phyloP scores from a whole-genome alignment of 2,797 vertebrate genomes.

The Neopelma chrysocephalum region DNA sequence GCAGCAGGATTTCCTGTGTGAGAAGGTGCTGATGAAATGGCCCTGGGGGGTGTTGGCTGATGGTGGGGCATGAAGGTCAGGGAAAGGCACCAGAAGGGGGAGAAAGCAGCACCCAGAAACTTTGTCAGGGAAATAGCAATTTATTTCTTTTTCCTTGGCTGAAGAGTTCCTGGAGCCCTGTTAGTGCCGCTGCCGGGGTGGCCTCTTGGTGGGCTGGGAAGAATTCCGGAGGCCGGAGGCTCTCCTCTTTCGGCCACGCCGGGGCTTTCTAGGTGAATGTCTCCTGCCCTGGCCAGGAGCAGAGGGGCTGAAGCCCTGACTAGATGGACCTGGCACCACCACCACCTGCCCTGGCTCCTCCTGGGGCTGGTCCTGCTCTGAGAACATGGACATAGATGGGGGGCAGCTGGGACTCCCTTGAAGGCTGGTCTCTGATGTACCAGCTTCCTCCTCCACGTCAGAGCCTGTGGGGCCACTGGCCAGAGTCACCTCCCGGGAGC shows the following conservation, averaged over 20 bases:
- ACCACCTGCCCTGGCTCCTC: not conserved
- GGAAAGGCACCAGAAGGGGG: not conserved
- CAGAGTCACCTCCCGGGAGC: not conserved
- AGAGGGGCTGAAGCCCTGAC: not conserved
- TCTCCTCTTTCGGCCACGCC: not conserved
- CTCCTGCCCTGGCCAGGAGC: not conserved
- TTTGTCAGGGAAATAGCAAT: not conserved
- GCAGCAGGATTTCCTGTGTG: not conserved
- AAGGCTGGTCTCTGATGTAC: not conserved
- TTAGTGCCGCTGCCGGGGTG: fast-evolving
- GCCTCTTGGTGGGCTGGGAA: not conserved
- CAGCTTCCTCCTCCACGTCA: not conserved
- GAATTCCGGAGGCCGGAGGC: not conserved
- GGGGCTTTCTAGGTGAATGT: not conserved
- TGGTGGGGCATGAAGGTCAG: not conserved
- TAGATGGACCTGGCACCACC: not conserved
- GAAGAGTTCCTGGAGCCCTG: not conserved
- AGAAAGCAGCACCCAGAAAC: not conserved
- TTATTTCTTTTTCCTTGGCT: not conserved
- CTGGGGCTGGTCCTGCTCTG: not conserved
- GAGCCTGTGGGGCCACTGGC: not conserved
- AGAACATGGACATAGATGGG: not conserved
- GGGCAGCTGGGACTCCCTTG: not conserved
- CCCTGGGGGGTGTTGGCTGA: not conserved
- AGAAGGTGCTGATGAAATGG: not conserved